Evolutionary conservation across 2,888 invertebrate species (phyloP).

Genomic region (Nezara viridula): DNA sequence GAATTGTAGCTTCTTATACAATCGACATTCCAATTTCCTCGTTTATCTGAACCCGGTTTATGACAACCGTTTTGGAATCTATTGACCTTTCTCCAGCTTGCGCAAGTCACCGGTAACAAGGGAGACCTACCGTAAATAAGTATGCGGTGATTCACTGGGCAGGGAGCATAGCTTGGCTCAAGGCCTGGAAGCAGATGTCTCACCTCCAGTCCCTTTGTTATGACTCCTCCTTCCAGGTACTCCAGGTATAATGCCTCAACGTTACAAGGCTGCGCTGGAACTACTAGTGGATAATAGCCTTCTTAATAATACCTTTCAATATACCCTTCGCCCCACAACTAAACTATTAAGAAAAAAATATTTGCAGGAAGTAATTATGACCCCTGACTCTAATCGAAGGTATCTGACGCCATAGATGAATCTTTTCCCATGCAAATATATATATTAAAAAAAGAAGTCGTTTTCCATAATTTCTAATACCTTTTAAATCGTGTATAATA

Average conservation of each 20-base stretch:
- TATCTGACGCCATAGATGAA: background rate
- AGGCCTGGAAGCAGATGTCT: slow-evolving; percentile 39
- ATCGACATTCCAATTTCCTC: too few species aligned
- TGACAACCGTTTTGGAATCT: background rate
- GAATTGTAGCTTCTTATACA: too few species aligned
- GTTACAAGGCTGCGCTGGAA: background rate
- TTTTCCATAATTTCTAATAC: too few species aligned
- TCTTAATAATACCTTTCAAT: background rate
- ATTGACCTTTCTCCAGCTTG: background rate
- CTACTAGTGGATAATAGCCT: background rate
- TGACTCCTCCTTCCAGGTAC: background rate
- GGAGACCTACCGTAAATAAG: slow-evolving; percentile 6
- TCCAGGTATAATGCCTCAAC: background rate
- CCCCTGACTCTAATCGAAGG: background rate
- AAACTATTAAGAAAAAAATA: background rate
- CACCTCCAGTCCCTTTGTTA: background rate
- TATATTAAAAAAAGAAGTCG: too few species aligned
- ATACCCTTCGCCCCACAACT: background rate
- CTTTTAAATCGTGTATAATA: too few species aligned
- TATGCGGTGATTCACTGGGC: background rate
- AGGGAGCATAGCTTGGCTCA: background rate
- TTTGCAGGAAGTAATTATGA: background rate
- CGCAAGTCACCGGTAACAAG: background rate
- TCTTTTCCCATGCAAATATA: background rate
- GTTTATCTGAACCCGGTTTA: too few species aligned